Evolutionary conservation across 2,797 vertebrate genomes (phyloP).

Genomic region (Sebastolobus altivelis): DNA sequence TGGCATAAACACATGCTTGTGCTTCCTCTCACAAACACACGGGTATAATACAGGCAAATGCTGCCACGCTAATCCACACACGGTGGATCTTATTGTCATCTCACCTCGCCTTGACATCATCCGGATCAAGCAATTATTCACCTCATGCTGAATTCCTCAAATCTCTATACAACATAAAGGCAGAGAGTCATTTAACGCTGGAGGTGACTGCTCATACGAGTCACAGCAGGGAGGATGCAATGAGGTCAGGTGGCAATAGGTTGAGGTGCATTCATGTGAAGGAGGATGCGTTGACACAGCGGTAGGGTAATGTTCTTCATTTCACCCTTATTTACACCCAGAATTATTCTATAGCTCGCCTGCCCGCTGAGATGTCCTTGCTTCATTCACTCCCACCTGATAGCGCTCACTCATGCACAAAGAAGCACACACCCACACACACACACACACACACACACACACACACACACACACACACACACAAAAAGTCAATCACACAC

Average conservation of each 20-base stretch:
- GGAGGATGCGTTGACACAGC: slow-evolving; percentile 52
- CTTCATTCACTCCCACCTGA: slow-evolving; percentile 55
- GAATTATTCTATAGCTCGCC: slow-evolving; percentile 49
- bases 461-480: background rate
- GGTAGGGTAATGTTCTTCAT: slow-evolving; percentile 70
- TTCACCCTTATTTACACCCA: slow-evolving; percentile 71
- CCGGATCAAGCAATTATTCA: slow-evolving; percentile 52
- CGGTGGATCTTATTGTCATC: slow-evolving; percentile 5
- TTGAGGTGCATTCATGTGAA: slow-evolving; percentile 47
- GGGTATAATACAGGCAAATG: slow-evolving; percentile 33
- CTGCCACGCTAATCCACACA: slow-evolving; percentile 33
- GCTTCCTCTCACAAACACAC: background rate
- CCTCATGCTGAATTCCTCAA: slow-evolving; percentile 41
- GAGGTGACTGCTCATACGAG: slow-evolving; percentile 22
- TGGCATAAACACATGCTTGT: background rate
- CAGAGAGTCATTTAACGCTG: slow-evolving; percentile 40
- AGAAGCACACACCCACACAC: background rate
- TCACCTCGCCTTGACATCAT: slow-evolving; percentile 56
- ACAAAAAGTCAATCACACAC: background rate
- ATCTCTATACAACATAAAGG: slow-evolving; percentile 20
- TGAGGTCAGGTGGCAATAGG: slow-evolving; percentile 51
- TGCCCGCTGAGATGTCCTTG: slow-evolving; percentile 53
- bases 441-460: background rate
- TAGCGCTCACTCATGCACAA: slow-evolving; percentile 21
- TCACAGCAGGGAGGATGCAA: background rate